Evolutionary conservation across 2,888 invertebrate genomes (phyloP), one percentile per base, ranked within the genome.

Genomic region (Piscicola geometra): DNA sequence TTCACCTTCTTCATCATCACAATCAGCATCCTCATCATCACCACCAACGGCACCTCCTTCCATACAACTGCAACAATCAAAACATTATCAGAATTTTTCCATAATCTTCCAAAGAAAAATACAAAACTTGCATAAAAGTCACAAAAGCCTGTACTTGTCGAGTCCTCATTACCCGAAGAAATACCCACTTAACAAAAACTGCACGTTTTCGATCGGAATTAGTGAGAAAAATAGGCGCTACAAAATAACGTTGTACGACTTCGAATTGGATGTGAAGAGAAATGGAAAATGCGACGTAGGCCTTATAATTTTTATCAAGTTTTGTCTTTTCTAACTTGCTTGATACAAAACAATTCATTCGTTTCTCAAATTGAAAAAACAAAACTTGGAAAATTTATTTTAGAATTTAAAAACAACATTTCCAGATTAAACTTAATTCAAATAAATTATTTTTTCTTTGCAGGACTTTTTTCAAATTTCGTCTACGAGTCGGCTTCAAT

Each of bases 251-350:
- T 25, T 56, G n/a, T 56, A 56, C n/a, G 60, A 56, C 60, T 56
- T 56, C n/a, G 60, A 56, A 21, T n/a, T 56, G 25, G 60, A 56
- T 21, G 60, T 56, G 12, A 56, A 56, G 25, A 56, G 60, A 21
- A 56, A 56, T 56, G 60, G 60, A 56, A 56, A 56, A 56, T 56
- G 60, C 60, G 60, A 56, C 25, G 60, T 56, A 3, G n/a, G 60
- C n/a, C n/a, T n/a, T n/a, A n/a, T n/a, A n/a, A n/a, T n/a, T n/a
- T n/a, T n/a, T n/a, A n/a, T n/a, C n/a, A n/a, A n/a, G n/a, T n/a
- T n/a, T n/a, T n/a, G n/a, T n/a, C n/a, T n/a, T n/a, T n/a, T n/a
- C n/a, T n/a, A n/a, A n/a, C n/a, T n/a, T n/a, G n/a, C n/a, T n/a
- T n/a, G n/a, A n/a, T n/a, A n/a, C n/a, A n/a, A n/a, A n/a, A n/a